These are phyloP conservation scores for Micrastur ruficollis DNA, from an alignment of 2,797 vertebrate species.

Conservation along the genomic window DNA sequence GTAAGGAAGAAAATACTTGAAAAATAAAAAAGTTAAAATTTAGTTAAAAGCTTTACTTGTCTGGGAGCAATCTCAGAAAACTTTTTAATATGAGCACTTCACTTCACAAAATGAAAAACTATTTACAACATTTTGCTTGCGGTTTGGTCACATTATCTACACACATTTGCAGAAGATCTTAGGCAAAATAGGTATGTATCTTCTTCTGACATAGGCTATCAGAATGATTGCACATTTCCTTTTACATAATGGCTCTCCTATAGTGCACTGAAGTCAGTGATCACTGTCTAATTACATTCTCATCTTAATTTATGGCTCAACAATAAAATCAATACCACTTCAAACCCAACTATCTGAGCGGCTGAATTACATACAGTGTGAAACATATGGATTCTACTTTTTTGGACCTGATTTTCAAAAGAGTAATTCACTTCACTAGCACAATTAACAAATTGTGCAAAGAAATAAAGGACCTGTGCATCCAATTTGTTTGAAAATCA, in stretches of 20 bases:
- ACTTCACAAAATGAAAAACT: slow-evolving; percentile 78
- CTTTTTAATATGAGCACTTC: slow-evolving; percentile 76
- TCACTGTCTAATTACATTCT: slow-evolving; percentile 73
- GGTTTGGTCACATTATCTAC: slow-evolving; percentile 68
- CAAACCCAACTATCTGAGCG: slow-evolving; percentile 37
- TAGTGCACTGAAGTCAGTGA: slow-evolving; percentile 62
- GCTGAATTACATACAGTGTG: slow-evolving; percentile 40
- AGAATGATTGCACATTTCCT: slow-evolving; percentile 66
- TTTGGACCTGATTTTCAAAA: slow-evolving; percentile 42
- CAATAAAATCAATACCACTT: slow-evolving; percentile 65
- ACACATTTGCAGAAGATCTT: slow-evolving; percentile 61
- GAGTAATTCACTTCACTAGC: not conserved
- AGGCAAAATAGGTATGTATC: slow-evolving; percentile 52
- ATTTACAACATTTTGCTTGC: slow-evolving; percentile 74
- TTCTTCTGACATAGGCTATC: slow-evolving; percentile 52
- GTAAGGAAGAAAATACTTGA: slow-evolving; percentile 47
- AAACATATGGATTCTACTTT: slow-evolving; percentile 28
- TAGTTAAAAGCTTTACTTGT: slow-evolving; percentile 68
- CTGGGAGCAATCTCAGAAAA: slow-evolving; percentile 77
- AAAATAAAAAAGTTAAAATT: slow-evolving; percentile 66
- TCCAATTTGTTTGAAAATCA: slow-evolving; percentile 35
- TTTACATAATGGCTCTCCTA: slow-evolving; percentile 55
- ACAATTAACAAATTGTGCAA: slow-evolving; percentile 38
- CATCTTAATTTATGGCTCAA: slow-evolving; percentile 76
- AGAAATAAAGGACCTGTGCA: slow-evolving; percentile 2